Evolutionary conservation across 30 jellyfish, hydroid and myxozoan species (phyloP).

Genomic region (Chironex yamaguchii): DNA sequence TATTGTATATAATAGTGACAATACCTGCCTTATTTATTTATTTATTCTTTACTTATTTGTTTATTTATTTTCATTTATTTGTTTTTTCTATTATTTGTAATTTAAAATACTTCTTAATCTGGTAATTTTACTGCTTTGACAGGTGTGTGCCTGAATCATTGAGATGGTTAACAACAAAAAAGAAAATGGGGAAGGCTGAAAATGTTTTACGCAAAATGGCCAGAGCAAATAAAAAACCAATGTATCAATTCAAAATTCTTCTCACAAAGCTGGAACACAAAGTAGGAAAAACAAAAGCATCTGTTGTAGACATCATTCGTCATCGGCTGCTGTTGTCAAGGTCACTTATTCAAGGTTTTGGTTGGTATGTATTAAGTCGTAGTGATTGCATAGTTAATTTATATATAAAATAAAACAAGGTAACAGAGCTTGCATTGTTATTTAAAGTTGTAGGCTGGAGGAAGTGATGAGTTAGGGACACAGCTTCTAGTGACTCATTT

Average conservation of each 20-base stretch:
- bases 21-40: no score
- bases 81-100: no score
- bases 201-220: slow-evolving; percentile 52
- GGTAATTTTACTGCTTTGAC: neutral
- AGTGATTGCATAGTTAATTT: no score
- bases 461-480: no score
- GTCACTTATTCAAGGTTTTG: slow-evolving; percentile 36
- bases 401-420: no score
- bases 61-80: neutral
- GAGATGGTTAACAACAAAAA: slow-evolving; percentile 78
- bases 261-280: neutral
- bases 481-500: no score
- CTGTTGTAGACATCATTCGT: slow-evolving; percentile 21
- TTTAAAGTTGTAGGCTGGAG: no score
- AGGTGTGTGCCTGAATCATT: slow-evolving; percentile 81
- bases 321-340: slow-evolving; percentile 25
- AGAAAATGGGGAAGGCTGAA: slow-evolving; percentile 42
- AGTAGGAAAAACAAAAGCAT: slow-evolving; percentile 31
- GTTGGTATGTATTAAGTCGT: no score
- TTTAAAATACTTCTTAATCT: no score
- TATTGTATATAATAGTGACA: no score
- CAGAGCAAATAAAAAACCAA: slow-evolving; percentile 28
- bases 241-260: neutral
- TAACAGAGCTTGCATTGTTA: no score
- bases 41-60: no score